Evolutionary conservation across 2,113 vertebrate species (phyloP).

Genomic region (Chloropsis cyanopogon): DNA sequence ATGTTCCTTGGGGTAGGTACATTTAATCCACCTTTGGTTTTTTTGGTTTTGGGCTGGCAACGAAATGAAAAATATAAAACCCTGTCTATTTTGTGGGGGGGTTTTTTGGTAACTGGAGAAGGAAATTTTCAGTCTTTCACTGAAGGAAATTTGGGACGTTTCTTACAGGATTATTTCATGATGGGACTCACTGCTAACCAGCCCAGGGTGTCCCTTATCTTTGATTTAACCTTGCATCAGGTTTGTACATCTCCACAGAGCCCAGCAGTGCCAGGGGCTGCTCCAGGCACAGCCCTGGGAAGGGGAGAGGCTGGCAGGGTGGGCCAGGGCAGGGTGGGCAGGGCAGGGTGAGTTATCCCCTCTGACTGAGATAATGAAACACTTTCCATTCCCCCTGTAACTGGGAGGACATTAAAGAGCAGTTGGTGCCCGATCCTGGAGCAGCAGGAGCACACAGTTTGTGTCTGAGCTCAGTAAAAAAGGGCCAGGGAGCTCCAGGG

Average conservation of each 20-base stretch:
- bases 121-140: background rate
- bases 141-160: background rate
- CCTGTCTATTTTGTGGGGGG: background rate
- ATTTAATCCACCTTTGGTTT: background rate
- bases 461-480: background rate
- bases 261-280: background rate
- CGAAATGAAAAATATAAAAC: background rate
- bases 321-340: no score
- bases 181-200: background rate
- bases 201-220: background rate
- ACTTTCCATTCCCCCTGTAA: background rate
- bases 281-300: background rate
- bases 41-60: background rate
- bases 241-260: accelerated
- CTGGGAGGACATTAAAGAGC: background rate
- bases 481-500: background rate
- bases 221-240: accelerated
- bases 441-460: background rate
- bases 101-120: background rate
- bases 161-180: background rate
- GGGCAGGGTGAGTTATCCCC: background rate
- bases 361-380: background rate
- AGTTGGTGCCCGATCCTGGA: background rate
- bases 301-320: background rate
- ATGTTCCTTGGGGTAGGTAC: background rate